Evolutionary conservation across 2,797 vertebrate species (phyloP), one percentile per base, ranked within the genome.

Genomic region (Epinephelus malabaricus): DNA sequence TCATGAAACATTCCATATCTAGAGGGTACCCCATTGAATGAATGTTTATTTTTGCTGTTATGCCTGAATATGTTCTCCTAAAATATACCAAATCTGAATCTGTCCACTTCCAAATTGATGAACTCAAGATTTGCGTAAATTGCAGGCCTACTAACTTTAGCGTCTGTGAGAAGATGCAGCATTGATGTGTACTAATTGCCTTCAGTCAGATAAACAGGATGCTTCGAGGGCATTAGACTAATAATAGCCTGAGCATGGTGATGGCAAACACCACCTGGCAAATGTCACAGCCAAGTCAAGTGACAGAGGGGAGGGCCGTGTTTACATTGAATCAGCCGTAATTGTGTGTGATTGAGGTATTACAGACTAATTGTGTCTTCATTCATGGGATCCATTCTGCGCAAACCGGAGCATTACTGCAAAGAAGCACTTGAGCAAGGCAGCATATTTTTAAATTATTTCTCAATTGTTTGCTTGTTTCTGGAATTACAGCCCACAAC

Each of bases 321-420:
- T 93, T 94, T 93, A 85, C 87, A 77, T 69, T 90, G 86, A 95
- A 93, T 92, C 86, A 86, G 86, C 74, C 13, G 63, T 94, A 95
- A 95, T 94, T 94, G 90, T 74, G 70, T 83, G 73, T 93, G 93
- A 95, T 95, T 93, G 89, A 93, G 88, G 85, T 89, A 93, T 92
- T 94, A 88, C 86, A 84, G 56, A 78, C 81, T 91, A 92, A 94
- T 94, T 93, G 85, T 91, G 78, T 82, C 82, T 82, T 51, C 82
- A 86, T 89, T 85, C 59, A 75, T 76, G 54, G 77, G 78, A 79
- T 89, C 86, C 83, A 67, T 89, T 82, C 78, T 83, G 65, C 76
- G 51, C 67, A 88, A 91, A 90, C 82, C 71, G 73, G 81, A 85
- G 78, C 84, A 81, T 89, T 88, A 80, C 77, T 88, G 63, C 40